Base-by-base conservation (phyloP, 30 jellyfish, hydroid and myxozoan genomes). In the Pelagia noctiluca region DNA sequence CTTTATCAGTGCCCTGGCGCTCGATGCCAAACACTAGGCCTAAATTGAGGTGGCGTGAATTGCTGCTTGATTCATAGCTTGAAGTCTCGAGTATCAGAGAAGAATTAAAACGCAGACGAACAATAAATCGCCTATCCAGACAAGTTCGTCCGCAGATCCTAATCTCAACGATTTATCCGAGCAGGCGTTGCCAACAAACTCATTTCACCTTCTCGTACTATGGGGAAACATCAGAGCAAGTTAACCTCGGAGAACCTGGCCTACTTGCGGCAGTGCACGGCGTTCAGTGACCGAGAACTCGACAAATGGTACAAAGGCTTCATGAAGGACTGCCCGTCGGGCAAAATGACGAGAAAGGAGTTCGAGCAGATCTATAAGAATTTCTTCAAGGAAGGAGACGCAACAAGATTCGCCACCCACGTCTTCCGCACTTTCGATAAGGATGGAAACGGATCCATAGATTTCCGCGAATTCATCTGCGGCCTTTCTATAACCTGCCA, bases 311-410 rank as follows among this genome's bases (percentile, higher is more conserved):
- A 95, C 79, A 95, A 95, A 57, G 99, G 99, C 36, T 95, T 95
- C 88, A 89, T 85, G 97, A 95, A 95, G 63, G 99, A 95, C 69
- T 95, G 99, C 63, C 99, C 99, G 21, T 71, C 96, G 8, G 99
- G 99, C 28, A 84, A 84, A 46, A 95, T 95, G 99, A 95, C 99
- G 16, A 83, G 87, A 52, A 89, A 88, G 50, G 99, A 95, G 73
- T 95, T 95, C 53, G 99, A 95, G 90, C 96, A 86, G 50, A 95
- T 95, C 46, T 95, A 95, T 85, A 95, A 89, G 81, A 95, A 95
- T 82, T 95, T 95, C 85, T 95, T 95, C 71, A 95, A 95, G 82
- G 97, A 84, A 30, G 99, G 99, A n/a, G 99, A 95, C 62, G 99
- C 99, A 37, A 83, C 99, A 19, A 88, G 84, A 46, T 95, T 95